A percentile compares a stretch with the other conserved stretches of the same genome.
Evolutionary conservation across 2,113 vertebrate species (phyloP).

Genomic region (Clarias gariepinus): DNA sequence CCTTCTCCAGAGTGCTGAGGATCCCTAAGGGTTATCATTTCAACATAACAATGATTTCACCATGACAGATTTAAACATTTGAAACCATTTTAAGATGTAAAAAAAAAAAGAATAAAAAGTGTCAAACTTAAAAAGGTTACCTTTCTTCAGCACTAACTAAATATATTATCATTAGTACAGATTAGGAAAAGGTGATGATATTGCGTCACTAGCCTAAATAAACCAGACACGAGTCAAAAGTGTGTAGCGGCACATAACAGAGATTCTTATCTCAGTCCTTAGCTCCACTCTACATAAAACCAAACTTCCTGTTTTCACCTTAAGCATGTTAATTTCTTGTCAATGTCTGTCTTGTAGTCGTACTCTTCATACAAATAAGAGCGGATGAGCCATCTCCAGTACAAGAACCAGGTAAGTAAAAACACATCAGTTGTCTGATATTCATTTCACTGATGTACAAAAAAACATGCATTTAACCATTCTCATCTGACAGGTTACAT

Average conservation of each 20-base stretch:
- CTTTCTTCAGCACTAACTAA: neutral
- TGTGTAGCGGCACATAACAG: neutral
- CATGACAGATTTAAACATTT: too few species aligned
- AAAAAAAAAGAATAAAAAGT: too few species aligned
- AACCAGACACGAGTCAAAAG: neutral
- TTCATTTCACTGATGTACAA: neutral
- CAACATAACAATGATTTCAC: too few species aligned
- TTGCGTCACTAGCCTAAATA: neutral
- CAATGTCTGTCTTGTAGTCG: conserved; percentile 57
- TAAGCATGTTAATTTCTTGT: neutral
- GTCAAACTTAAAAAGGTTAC: too few species aligned
- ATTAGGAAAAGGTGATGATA: neutral
- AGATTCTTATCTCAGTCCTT: conserved; percentile 19
- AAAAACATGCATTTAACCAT: neutral
- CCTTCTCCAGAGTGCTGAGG: too few species aligned
- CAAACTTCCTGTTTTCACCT: conserved; percentile 3
- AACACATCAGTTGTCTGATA: neutral
- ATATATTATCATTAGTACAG: neutral
- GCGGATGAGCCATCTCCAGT: conserved; percentile 48
- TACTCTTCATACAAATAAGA: conserved; percentile 48
- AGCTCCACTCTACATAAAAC: conserved; percentile 14
- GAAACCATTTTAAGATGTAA: too few species aligned
- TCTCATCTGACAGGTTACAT: neutral
- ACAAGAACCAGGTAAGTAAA: conserved; percentile 48
- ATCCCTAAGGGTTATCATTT: too few species aligned